Evolutionary conservation across 2,113 vertebrate species (phyloP).

Genomic region (Aptenodytes forsteri): DNA sequence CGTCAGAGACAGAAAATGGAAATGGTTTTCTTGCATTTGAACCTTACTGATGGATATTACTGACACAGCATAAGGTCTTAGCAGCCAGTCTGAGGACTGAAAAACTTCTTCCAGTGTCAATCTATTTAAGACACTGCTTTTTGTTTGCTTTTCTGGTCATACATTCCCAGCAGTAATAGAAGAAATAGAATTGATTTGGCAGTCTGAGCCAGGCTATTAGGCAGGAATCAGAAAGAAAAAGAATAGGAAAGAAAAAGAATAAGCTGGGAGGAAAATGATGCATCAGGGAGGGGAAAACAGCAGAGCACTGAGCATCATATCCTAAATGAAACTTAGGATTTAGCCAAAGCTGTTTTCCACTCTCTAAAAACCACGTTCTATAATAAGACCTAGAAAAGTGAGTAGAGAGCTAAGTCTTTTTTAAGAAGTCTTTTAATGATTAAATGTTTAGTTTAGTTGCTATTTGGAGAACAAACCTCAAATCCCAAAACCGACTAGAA

Average conservation of each 20-base stretch:
- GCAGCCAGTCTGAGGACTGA: not conserved
- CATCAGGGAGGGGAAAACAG: not conserved
- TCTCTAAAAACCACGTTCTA: not conserved
- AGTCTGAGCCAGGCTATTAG: not conserved
- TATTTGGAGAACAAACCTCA: not conserved
- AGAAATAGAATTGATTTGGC: conserved; percentile 17
- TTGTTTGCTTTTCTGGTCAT: conserved; percentile 10
- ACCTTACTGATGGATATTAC: not conserved
- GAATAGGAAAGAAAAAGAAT: not conserved
- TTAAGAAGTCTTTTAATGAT: not conserved
- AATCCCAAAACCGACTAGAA: not conserved
- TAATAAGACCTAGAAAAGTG: not conserved
- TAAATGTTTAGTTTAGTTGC: not conserved
- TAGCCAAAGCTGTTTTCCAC: not conserved
- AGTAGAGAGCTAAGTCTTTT: not conserved
- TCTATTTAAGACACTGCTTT: conserved; percentile 6
- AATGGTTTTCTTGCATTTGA: not conserved
- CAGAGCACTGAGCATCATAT: not conserved
- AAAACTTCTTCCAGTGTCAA: not conserved
- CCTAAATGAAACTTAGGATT: not conserved
- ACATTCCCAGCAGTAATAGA: not conserved
- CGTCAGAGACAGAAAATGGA: not conserved
- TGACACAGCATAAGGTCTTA: not conserved
- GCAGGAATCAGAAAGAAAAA: not conserved
- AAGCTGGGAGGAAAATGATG: not conserved